Percentiles rank a stretch among this genome's conserved stretches.
Conservation (phyloP, 2,113 vertebrate genomes). For the Reinhardtius hippoglossoides region DNA sequence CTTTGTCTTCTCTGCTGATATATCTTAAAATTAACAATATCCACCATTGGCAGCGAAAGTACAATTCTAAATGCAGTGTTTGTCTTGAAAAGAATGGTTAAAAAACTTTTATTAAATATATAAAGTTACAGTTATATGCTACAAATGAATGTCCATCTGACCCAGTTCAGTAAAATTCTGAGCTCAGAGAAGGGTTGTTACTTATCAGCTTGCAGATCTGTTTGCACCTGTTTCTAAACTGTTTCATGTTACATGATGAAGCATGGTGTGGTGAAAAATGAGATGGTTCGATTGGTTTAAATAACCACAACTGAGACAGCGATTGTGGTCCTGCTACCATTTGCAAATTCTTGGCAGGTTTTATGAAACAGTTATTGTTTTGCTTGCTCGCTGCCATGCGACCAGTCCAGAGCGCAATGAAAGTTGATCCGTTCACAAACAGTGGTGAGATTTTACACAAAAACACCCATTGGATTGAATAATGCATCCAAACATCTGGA, state of each 20-base stretch:
- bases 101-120: too few relatives aligned
- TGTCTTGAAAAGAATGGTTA: too few relatives aligned
- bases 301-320: slow-evolving; percentile 1
- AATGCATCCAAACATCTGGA: slow-evolving; percentile 70
- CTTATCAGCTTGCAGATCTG: neutral
- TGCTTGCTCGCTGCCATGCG: slow-evolving; percentile 53
- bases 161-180: neutral
- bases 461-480: slow-evolving; percentile 66
- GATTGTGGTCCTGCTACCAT: slow-evolving; percentile 41
- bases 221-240: slow-evolving; percentile 21
- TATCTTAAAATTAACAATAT: neutral
- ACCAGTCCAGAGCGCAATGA: slow-evolving; percentile 39
- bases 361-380: slow-evolving; percentile 57
- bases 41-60: neutral
- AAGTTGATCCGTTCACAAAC: slow-evolving; percentile 63
- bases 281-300: slow-evolving; percentile 34
- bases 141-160: neutral
- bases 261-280: slow-evolving; percentile 30
- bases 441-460: slow-evolving; percentile 45
- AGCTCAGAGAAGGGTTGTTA: neutral
- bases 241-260: slow-evolving; percentile 12
- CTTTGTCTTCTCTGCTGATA: neutral
- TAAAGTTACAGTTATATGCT: neutral
- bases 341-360: slow-evolving; percentile 43
- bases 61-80: neutral